phyloP scores from a whole-genome alignment of 2,797 vertebrate species.

The Melanogrammus aeglefinus region DNA sequence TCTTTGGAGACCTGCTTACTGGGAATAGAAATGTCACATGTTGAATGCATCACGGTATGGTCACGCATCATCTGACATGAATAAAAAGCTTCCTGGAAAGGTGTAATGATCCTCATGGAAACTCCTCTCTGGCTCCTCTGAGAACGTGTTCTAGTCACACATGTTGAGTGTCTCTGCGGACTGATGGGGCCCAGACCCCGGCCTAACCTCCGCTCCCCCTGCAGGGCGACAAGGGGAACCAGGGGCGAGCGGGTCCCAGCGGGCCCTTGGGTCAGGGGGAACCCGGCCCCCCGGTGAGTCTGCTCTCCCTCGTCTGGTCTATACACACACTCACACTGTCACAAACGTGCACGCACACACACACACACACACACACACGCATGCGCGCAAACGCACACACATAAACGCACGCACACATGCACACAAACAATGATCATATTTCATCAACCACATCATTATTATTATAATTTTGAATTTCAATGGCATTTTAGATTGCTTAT shows the following conservation, averaged over 20 bases:
- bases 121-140: not conserved
- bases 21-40: too few species aligned
- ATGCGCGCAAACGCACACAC: too few species aligned
- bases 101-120: not conserved
- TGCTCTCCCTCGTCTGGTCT: not conserved
- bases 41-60: too few species aligned
- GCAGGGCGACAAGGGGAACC: slow-evolving; percentile 74
- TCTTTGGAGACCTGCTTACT: too few species aligned
- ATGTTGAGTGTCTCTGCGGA: not conserved
- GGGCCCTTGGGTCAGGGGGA: slow-evolving; percentile 69
- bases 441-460: too few species aligned
- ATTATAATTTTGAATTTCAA: too few species aligned
- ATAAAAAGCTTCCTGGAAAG: not conserved
- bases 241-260: slow-evolving; percentile 62
- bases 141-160: not conserved
- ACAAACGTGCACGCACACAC: too few species aligned
- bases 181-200: slow-evolving; percentile 1
- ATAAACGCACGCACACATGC: too few species aligned
- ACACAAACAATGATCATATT: too few species aligned
- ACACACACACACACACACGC: too few species aligned
- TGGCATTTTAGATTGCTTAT: too few species aligned
- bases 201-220: not conserved
- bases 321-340: not conserved
- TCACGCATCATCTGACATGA: not conserved
- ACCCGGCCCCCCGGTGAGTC: slow-evolving; percentile 66